Conservation (phyloP, 2,797 vertebrate species). For the Premnoplex brunnescens region DNA sequence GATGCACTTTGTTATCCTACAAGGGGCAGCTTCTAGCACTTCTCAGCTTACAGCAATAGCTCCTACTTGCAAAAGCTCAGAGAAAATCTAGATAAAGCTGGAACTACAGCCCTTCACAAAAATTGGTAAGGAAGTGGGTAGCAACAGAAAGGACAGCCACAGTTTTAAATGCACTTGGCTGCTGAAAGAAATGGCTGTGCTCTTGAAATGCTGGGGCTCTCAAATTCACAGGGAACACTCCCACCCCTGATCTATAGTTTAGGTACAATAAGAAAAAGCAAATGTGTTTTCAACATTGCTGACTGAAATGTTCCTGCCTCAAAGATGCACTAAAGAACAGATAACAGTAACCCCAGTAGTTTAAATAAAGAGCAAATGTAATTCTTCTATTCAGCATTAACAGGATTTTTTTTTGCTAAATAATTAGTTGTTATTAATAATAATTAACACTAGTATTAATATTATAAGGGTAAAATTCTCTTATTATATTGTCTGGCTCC, state of each 20-base stretch:
- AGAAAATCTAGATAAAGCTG: conserved; percentile 52
- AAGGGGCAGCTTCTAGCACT: conserved; percentile 27
- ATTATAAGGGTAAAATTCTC: background rate
- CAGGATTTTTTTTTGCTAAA: background rate
- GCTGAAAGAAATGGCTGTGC: background rate
- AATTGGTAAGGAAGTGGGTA: background rate
- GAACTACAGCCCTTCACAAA: background rate
- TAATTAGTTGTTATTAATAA: background rate
- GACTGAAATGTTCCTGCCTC: background rate
- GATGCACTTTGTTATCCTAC: conserved; percentile 60
- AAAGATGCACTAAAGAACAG: background rate
- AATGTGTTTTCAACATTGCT: background rate
- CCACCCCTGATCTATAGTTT: background rate
- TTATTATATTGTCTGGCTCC: background rate
- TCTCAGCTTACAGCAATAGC: conserved; percentile 44
- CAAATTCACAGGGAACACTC: background rate
- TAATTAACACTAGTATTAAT: background rate
- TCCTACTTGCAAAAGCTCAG: conserved; percentile 40
- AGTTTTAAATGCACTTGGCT: conserved; percentile 5
- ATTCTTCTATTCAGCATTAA: background rate
- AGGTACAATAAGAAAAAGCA: background rate
- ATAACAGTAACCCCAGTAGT: background rate
- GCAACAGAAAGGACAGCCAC: background rate
- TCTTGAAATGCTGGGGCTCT: background rate
- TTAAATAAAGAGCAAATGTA: background rate